These are phyloP conservation scores for Ceratosolen fusciceps DNA, from an alignment of 1,140 invertebrate genomes.

Conservation along the genomic window DNA sequence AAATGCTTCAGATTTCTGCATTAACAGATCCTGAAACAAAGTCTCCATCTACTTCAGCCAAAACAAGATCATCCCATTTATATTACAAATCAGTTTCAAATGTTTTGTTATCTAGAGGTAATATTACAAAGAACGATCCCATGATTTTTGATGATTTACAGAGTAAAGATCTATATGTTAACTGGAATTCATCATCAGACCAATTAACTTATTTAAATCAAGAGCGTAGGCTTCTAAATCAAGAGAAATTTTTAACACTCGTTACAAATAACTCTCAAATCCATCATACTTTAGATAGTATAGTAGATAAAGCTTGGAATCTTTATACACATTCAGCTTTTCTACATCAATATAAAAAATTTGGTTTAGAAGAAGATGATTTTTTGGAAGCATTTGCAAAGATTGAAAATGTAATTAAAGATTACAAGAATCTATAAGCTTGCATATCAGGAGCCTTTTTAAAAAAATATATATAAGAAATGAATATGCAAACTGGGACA, in stretches of 20 bases:
- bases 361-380: slow-evolving; percentile 69
- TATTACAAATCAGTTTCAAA: slow-evolving; percentile 65
- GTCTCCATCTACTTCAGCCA: slow-evolving; percentile 37
- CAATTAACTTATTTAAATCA: slow-evolving; percentile 67
- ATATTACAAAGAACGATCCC: slow-evolving; percentile 50
- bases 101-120: slow-evolving; percentile 66
- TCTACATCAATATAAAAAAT: slow-evolving; percentile 73
- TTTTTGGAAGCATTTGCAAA: slow-evolving; percentile 71
- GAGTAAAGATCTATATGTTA: slow-evolving; percentile 63
- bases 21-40: slow-evolving; percentile 56
- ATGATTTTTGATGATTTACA: slow-evolving; percentile 55
- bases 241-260: slow-evolving; percentile 69
- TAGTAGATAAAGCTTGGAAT: slow-evolving; percentile 70
- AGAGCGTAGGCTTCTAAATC: slow-evolving; percentile 62
- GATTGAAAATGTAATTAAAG: slow-evolving; percentile 68
- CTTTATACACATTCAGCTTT: slow-evolving; percentile 71
- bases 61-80: slow-evolving; percentile 45
- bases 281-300: slow-evolving; percentile 61
- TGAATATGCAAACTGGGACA: neutral
- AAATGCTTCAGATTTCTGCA: slow-evolving; percentile 58
- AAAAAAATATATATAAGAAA: neutral
- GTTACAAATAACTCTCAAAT: slow-evolving; percentile 70
- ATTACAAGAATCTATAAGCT: slow-evolving; percentile 61
- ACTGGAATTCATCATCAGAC: slow-evolving; percentile 65
- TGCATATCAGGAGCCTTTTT: neutral